phyloP scores from a whole-genome alignment of 1,140 invertebrate species.

The Trichonephila clavipes region DNA sequence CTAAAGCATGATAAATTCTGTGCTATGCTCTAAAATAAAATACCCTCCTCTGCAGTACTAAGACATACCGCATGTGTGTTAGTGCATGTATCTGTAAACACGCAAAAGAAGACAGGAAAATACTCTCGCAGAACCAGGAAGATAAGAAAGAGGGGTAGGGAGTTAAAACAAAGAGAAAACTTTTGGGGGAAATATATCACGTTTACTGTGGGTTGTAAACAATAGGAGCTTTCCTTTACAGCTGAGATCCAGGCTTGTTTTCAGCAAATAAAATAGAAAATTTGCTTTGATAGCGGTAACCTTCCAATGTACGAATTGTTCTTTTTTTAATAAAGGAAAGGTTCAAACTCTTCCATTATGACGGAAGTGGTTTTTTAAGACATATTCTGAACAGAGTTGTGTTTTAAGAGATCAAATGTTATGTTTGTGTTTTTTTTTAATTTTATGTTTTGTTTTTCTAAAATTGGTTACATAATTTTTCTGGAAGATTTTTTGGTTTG shows the following conservation, averaged over 20 bases:
- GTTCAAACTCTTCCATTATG: constrained; percentile 42
- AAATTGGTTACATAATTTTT: too few species aligned
- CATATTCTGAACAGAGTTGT: too few species aligned
- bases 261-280: constrained; percentile 35
- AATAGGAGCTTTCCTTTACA: constrained; percentile 60
- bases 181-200: constrained; percentile 62
- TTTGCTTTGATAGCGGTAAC: constrained; percentile 26
- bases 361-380: neutral
- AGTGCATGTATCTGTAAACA: constrained; percentile 1
- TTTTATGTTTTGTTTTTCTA: too few species aligned
- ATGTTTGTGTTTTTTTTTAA: too few species aligned
- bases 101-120: constrained; percentile 30
- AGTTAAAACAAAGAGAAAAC: constrained; percentile 65
- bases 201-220: constrained; percentile 55
- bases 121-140: neutral
- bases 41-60: neutral
- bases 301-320: constrained; percentile 26
- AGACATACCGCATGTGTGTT: neutral
- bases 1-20: constrained; percentile 67
- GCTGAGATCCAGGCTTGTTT: constrained; percentile 57
- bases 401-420: too few species aligned
- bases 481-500: too few species aligned
- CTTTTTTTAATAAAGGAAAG: neutral
- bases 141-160: neutral
- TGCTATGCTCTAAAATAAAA: constrained; percentile 51